Evolutionary conservation across 1,140 invertebrate genomes (phyloP).

Genomic region (Phymastichus coffea): DNA sequence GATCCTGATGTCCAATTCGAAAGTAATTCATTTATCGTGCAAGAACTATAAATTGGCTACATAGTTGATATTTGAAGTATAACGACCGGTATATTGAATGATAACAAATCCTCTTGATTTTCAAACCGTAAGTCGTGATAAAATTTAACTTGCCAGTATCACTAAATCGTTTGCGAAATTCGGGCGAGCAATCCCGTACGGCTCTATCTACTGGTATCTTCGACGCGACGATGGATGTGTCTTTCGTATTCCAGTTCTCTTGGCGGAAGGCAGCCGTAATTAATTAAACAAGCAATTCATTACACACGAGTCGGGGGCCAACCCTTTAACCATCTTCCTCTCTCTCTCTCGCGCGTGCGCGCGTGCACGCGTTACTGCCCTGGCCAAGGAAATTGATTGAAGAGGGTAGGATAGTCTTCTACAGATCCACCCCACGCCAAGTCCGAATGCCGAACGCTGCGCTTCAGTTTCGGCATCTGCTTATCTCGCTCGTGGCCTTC

Average conservation of each 20-base stretch:
- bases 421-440: conserved; percentile 15
- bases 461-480: too few species aligned
- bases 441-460: conserved; percentile 13
- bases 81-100: too few species aligned
- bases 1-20: too few species aligned
- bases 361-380: conserved; percentile 38
- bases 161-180: too few species aligned
- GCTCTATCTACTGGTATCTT: conserved; percentile 13
- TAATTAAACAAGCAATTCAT: conserved; percentile 60
- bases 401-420: conserved; percentile 39
- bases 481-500: conserved; percentile 4
- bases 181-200: too few species aligned
- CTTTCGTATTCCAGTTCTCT: conserved; percentile 37
- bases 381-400: conserved; percentile 55
- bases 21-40: too few species aligned
- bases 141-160: too few species aligned
- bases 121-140: too few species aligned
- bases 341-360: not conserved
- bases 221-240: conserved; percentile 40
- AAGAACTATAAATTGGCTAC: too few species aligned
- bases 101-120: too few species aligned
- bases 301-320: conserved; percentile 54
- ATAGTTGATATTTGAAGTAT: too few species aligned
- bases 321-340: conserved; percentile 37
- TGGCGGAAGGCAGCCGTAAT: conserved; percentile 49